Evolutionary conservation across 2,113 vertebrate species (phyloP), one percentile per base, ranked within the genome.

Genomic region (Dromas ardeola): DNA sequence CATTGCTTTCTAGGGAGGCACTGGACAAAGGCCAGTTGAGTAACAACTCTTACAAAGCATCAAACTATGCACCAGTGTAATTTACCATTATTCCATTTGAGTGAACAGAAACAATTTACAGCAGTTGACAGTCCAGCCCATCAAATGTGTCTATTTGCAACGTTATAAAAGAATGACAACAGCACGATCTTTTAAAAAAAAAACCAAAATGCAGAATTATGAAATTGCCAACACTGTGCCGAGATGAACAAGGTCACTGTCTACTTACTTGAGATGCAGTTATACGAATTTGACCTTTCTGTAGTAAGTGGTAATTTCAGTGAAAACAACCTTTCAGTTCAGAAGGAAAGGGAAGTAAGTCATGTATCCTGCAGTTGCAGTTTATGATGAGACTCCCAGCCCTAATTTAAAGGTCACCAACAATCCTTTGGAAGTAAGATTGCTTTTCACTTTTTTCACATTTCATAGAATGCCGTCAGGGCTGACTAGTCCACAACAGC

Each of bases 401-500:
- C 79, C 80, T 96, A 90, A 97, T 70, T 66, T 96, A 95, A 97
- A 97, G 72, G 94, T 96, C 96, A 95, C 78, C 74, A 81, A 38
- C 55, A 84, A 84, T 27, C 82, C 77, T 93, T 40, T 90, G 92
- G 88, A 93, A 95, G 89, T 13, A 36, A 90, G 62, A 61, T 34
- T 49, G 93, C 86, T 96, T 83, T 92, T 76, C 82, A 30, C 40
- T 78, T 67, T 43, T 49, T 19, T 32, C 58, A 55, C 40, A 2
- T 61, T 62, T 67, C 55, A 56, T 1, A 21, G 9, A 38, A 20
- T 6, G 38, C 7, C 26, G 3, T 49, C 30, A 77, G 58, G 65
- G 42, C 15, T 50, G 42, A 34, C 70, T 11, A 16, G 16, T 11
- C 66, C 70, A 23, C 26, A 56, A 20, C 13, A 83, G 53, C 49